Percentiles rank a stretch among this genome's conserved stretches.
These are phyloP conservation scores for Tribolium freemani DNA, from an alignment of 2,888 invertebrate species.

Conservation along the genomic window DNA sequence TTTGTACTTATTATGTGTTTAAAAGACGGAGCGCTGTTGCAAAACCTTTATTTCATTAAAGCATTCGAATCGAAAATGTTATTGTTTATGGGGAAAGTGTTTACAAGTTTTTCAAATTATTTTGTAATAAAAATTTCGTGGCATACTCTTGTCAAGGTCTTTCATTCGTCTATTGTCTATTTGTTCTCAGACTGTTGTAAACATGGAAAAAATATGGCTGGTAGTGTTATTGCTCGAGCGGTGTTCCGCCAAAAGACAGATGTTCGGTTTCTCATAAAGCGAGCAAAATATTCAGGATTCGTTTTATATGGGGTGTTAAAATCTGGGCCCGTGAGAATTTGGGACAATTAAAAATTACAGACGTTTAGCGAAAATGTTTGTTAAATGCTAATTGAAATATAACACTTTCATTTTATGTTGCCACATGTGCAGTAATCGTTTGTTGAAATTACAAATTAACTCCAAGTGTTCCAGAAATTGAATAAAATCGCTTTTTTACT, in stretches of 20 bases:
- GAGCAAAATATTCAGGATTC: not conserved
- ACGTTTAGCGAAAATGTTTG: constrained; percentile 40
- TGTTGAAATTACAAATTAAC: constrained; percentile 46
- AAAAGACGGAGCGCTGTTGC: constrained; percentile 4
- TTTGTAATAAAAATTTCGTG: constrained; percentile 8
- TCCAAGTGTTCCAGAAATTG: constrained; percentile 37
- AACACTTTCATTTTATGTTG: constrained; percentile 58
- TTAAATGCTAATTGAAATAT: constrained; percentile 55
- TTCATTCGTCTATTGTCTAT: not conserved
- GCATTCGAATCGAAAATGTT: constrained; percentile 13
- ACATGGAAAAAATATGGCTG: not conserved
- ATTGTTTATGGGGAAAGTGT: constrained; percentile 22
- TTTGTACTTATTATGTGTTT: constrained; percentile 19
- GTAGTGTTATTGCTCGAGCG: not conserved
- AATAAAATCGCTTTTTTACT: not conserved
- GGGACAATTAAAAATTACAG: constrained; percentile 14
- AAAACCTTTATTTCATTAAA: constrained; percentile 33
- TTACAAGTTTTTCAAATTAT: constrained; percentile 18
- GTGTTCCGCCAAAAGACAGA: not conserved
- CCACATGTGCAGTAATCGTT: constrained; percentile 53
- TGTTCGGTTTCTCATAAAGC: not conserved
- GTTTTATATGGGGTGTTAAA: not conserved
- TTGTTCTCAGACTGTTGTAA: not conserved
- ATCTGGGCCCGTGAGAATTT: not conserved
- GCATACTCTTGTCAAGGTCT: not conserved